These are phyloP conservation scores for Sinocyclocheilus anshuiensis DNA, from an alignment of 2,113 vertebrate genomes.

Conservation along the genomic window DNA sequence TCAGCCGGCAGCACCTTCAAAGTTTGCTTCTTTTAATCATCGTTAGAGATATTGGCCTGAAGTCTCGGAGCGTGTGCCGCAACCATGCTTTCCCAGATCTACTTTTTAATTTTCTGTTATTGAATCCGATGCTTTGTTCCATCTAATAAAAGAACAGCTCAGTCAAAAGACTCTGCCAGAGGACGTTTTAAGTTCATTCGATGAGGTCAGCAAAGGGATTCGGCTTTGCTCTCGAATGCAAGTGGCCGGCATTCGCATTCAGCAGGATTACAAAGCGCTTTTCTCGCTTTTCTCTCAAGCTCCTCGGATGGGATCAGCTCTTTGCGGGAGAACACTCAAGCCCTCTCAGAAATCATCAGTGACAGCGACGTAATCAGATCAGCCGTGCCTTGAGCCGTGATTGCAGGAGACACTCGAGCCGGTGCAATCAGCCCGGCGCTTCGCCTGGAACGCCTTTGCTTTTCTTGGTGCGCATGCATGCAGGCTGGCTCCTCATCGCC, in stretches of 20 bases:
- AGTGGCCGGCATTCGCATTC: conserved; percentile 13
- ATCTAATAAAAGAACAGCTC: not conserved
- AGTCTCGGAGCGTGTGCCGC: not conserved
- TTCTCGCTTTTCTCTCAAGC: conserved; percentile 16
- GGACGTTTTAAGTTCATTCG: conserved; percentile 25
- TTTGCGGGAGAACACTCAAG: conserved; percentile 35
- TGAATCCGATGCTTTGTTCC: conserved; percentile 16
- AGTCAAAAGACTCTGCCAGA: conserved; percentile 13
- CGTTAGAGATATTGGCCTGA: conserved; percentile 31
- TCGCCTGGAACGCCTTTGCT: conserved; percentile 32
- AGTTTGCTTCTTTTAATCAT: conserved; percentile 25
- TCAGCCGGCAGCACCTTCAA: conserved; percentile 19
- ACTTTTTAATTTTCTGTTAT: conserved; percentile 24
- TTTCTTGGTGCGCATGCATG: not conserved
- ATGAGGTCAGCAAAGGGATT: conserved; percentile 25
- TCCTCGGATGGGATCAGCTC: conserved; percentile 37
- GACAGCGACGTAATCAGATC: conserved; percentile 50
- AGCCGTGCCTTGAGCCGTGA: conserved; percentile 40
- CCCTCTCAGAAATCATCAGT: conserved; percentile 52
- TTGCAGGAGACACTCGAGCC: conserved; percentile 49
- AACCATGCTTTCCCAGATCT: not conserved
- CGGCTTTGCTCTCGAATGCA: conserved; percentile 12
- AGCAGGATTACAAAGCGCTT: conserved; percentile 33
- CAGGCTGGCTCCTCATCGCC: not conserved
- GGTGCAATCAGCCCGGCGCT: conserved; percentile 46